A percentile compares a stretch with the other conserved stretches of the same genome.
These are phyloP conservation scores for Linepithema humile DNA, from an alignment of 1,140 invertebrate species.

Conservation along the genomic window DNA sequence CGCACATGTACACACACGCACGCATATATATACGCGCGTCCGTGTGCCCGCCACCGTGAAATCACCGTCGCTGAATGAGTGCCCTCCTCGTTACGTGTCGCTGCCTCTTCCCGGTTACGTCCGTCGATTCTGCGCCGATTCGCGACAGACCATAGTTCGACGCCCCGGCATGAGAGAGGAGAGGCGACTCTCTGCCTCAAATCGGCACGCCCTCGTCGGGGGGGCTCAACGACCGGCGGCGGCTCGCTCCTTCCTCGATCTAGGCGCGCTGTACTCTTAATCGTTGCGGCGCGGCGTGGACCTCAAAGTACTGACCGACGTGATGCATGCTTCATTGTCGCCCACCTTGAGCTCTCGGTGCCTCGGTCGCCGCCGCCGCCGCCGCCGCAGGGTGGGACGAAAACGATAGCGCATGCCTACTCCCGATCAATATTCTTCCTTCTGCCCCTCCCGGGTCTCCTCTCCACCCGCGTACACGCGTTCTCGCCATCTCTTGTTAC, in stretches of 20 bases:
- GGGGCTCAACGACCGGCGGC: constrained; percentile 52
- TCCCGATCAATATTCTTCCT: constrained; percentile 81
- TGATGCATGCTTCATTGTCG: constrained; percentile 53
- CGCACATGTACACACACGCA: neutral
- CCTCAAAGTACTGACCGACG: constrained; percentile 62
- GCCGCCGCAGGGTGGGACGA: constrained; percentile 65
- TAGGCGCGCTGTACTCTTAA: constrained; percentile 25
- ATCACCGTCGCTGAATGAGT: constrained; percentile 40
- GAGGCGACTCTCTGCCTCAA: neutral
- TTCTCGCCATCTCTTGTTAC: neutral
- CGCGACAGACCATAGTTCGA: constrained; percentile 6
- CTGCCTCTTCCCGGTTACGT: constrained; percentile 45
- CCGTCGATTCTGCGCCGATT: constrained; percentile 28
- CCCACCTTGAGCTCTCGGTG: constrained; percentile 36
- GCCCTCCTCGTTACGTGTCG: constrained; percentile 41
- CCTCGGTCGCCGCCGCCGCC: no score
- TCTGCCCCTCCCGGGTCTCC: constrained; percentile 65
- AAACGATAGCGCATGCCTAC: constrained; percentile 69
- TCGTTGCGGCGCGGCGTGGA: constrained; percentile 39
- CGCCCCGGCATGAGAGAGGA: neutral
- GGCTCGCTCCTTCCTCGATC: neutral
- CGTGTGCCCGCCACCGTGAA: constrained; percentile 27
- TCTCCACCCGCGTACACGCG: neutral
- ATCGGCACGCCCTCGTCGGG: constrained; percentile 65
- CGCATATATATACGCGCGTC: neutral